phyloP scores from a whole-genome alignment of 2,113 vertebrate species.

The Lasiurus borealis region DNA sequence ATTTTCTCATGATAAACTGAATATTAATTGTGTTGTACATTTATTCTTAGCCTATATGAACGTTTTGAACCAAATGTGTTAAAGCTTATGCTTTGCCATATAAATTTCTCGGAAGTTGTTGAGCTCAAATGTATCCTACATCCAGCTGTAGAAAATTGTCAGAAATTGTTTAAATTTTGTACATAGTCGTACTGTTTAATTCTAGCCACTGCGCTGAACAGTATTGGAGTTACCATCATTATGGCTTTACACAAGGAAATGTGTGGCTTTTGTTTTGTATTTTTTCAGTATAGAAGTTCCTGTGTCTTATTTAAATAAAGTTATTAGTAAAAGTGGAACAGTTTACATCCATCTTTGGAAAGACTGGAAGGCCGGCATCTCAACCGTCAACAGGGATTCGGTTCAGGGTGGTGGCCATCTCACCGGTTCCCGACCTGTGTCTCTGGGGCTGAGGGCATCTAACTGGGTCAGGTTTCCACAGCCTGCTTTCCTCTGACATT shows the following conservation, averaged over 20 bases:
- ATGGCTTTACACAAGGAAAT: slow-evolving; percentile 90
- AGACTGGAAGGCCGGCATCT: not conserved
- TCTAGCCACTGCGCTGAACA: slow-evolving; percentile 90
- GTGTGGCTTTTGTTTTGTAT: slow-evolving; percentile 93
- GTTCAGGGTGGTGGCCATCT: not conserved
- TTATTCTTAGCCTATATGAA: slow-evolving; percentile 86
- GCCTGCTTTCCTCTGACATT: slow-evolving; percentile 39
- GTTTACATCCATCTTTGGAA: slow-evolving; percentile 8
- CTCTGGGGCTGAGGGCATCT: not conserved
- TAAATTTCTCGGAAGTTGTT: slow-evolving; percentile 88
- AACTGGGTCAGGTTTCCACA: slow-evolving; percentile 22
- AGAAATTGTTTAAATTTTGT: slow-evolving; percentile 91
- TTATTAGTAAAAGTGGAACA: slow-evolving; percentile 88
- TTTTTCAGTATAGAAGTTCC: slow-evolving; percentile 93
- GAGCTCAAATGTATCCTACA: slow-evolving; percentile 88
- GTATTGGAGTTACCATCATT: slow-evolving; percentile 90
- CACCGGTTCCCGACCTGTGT: not conserved
- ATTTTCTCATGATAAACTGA: slow-evolving; percentile 88
- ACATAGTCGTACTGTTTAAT: slow-evolving; percentile 89
- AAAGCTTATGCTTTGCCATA: slow-evolving; percentile 88
- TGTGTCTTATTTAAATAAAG: slow-evolving; percentile 98
- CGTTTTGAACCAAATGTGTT: slow-evolving; percentile 88
- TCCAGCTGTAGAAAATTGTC: slow-evolving; percentile 88
- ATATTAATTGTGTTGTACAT: slow-evolving; percentile 88
- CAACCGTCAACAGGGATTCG: not conserved